phyloP scores from a whole-genome alignment of 2,797 vertebrate species.

The Cyprinella venusta region DNA sequence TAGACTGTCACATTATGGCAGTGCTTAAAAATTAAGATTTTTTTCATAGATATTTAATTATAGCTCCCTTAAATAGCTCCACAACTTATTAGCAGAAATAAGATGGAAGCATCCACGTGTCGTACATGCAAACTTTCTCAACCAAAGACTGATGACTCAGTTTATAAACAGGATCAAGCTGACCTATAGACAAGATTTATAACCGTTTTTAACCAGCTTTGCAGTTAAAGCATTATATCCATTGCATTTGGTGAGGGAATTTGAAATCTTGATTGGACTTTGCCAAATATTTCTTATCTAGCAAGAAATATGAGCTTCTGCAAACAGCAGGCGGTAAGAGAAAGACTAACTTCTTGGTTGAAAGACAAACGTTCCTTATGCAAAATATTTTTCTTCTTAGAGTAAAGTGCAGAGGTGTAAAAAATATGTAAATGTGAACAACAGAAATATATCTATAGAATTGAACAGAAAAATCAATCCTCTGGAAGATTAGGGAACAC shows the following conservation, averaged over 20 bases:
- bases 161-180: conserved; percentile 24
- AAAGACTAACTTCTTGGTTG: not conserved
- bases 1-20: not conserved
- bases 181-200: conserved; percentile 10
- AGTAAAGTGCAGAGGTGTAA: not conserved
- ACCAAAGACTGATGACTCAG: conserved; percentile 12
- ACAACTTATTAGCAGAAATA: conserved; percentile 27
- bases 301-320: not conserved
- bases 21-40: not conserved
- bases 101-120: not conserved
- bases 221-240: not conserved
- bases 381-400: not conserved
- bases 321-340: not conserved
- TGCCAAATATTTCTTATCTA: conserved; percentile 25
- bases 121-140: not conserved
- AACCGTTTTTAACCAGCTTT: not conserved
- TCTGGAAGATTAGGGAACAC: not conserved
- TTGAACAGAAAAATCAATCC: no score
- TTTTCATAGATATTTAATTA: conserved; percentile 16
- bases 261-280: conserved; percentile 12
- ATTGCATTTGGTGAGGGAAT: not conserved
- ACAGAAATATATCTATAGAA: no score
- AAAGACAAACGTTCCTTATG: not conserved
- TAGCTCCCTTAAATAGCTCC: not conserved
- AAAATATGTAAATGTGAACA: no score